These are phyloP conservation scores for Metacarcinus magister DNA, from an alignment of 2,888 invertebrate genomes.

Conservation along the genomic window DNA sequence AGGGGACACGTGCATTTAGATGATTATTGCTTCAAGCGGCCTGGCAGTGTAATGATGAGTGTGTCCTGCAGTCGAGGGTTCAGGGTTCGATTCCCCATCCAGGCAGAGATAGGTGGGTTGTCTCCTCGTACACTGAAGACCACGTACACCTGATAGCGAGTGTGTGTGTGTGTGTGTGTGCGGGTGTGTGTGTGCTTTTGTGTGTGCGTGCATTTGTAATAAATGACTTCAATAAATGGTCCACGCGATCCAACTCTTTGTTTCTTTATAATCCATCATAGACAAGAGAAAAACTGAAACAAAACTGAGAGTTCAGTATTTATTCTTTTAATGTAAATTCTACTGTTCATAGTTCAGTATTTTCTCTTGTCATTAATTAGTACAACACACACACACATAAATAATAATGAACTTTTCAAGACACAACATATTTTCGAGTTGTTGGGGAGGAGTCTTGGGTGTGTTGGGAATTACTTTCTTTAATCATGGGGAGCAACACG, in stretches of 20 bases:
- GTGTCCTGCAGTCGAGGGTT: background rate
- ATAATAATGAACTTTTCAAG: background rate
- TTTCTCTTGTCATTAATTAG: too few relatives aligned
- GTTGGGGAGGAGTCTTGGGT: background rate
- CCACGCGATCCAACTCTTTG: background rate
- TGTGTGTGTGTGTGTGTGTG: background rate
- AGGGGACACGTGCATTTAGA: background rate
- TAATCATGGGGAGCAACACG: background rate
- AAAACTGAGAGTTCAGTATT: too few relatives aligned
- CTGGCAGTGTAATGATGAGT: background rate
- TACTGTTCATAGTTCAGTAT: too few relatives aligned
- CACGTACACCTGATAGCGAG: background rate
- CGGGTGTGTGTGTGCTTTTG: too few relatives aligned
- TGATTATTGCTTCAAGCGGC: background rate
- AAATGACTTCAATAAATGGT: too few relatives aligned
- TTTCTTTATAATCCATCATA: background rate
- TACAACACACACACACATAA: too few relatives aligned
- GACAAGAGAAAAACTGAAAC: too few relatives aligned
- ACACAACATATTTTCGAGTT: background rate
- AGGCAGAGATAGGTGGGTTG: background rate
- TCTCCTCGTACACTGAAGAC: background rate
- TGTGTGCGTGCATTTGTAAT: background rate
- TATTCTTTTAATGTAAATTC: too few relatives aligned
- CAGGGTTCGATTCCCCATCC: background rate
- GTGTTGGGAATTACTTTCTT: background rate